Evolutionary conservation across 2,888 invertebrate species (phyloP).

Genomic region (Amphiduros pacificus): DNA sequence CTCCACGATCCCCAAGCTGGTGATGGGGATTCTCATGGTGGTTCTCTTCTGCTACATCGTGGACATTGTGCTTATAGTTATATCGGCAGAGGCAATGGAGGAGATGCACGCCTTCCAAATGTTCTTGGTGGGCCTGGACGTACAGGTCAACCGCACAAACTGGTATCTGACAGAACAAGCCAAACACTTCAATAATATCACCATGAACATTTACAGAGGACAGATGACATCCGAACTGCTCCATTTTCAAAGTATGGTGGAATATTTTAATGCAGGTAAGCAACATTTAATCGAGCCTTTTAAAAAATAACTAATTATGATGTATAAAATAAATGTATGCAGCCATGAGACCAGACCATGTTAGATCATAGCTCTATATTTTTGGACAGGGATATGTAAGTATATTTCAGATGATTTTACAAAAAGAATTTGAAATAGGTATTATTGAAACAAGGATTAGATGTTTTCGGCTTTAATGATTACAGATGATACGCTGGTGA

Average conservation of each 20-base stretch:
- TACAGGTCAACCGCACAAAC: constrained; percentile 36
- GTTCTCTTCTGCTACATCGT: constrained; percentile 1
- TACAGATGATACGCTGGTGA: too few relatives aligned
- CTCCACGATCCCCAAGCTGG: constrained; percentile 10
- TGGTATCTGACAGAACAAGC: constrained; percentile 37
- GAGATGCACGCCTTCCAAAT: constrained; percentile 20
- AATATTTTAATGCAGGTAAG: constrained; percentile 18
- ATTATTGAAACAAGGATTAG: too few relatives aligned
- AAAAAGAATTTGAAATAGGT: too few relatives aligned
- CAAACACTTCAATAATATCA: constrained; percentile 37
- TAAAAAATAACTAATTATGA: too few relatives aligned
- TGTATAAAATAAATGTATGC: too few relatives aligned
- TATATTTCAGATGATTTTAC: too few relatives aligned
- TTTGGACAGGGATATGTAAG: too few relatives aligned
- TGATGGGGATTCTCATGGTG: constrained; percentile 1
- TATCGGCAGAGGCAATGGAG: constrained; percentile 13
- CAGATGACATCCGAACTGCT: constrained; percentile 22
- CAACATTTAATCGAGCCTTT: too few relatives aligned
- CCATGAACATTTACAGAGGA: constrained; percentile 26
- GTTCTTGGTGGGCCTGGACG: constrained; percentile 28
- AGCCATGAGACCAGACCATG: too few relatives aligned
- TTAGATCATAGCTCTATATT: too few relatives aligned
- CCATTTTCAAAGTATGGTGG: constrained; percentile 18
- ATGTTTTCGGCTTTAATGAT: too few relatives aligned
- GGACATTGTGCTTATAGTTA: constrained; percentile 7